Percentiles rank a stretch among this genome's conserved stretches.
Conservation (phyloP, 2,888 invertebrate species). For the Cosmia pyralina region DNA sequence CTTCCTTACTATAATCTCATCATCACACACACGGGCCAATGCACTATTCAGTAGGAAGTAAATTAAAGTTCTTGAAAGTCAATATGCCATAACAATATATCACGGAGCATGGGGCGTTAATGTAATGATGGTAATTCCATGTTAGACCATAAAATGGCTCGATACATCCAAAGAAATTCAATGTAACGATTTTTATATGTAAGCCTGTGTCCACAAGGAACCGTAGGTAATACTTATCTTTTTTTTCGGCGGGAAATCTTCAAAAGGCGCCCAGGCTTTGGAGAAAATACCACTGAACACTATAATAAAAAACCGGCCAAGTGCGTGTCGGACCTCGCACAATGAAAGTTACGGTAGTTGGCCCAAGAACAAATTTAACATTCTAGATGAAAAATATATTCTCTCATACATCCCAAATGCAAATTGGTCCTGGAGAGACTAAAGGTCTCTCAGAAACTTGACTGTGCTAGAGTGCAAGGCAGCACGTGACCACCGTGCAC, state of each 20-base stretch:
- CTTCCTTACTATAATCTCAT: not conserved
- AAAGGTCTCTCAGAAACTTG: not conserved
- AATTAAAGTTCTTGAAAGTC: conserved; percentile 62
- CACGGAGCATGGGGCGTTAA: conserved; percentile 67
- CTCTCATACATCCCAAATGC: no score
- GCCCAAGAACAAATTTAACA: no score
- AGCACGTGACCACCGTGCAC: not conserved
- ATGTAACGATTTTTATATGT: conserved; percentile 51
- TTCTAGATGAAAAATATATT: no score
- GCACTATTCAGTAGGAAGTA: conserved; percentile 47
- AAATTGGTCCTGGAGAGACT: not conserved
- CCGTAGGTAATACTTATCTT: not conserved
- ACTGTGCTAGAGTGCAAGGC: not conserved
- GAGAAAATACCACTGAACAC: no score
- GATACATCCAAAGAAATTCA: conserved; percentile 47
- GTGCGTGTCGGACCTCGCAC: no score
- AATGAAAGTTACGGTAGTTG: no score
- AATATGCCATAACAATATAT: conserved; percentile 71
- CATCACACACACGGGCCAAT: not conserved
- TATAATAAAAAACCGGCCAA: no score
- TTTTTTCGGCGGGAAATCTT: not conserved
- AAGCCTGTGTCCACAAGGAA: conserved; percentile 14
- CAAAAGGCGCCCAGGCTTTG: no score
- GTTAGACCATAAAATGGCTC: conserved; percentile 64
- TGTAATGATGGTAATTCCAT: conserved; percentile 72